Evolutionary conservation across 2,113 vertebrate genomes (phyloP), one percentile per base, ranked within the genome.

Genomic region (Serinus canaria): DNA sequence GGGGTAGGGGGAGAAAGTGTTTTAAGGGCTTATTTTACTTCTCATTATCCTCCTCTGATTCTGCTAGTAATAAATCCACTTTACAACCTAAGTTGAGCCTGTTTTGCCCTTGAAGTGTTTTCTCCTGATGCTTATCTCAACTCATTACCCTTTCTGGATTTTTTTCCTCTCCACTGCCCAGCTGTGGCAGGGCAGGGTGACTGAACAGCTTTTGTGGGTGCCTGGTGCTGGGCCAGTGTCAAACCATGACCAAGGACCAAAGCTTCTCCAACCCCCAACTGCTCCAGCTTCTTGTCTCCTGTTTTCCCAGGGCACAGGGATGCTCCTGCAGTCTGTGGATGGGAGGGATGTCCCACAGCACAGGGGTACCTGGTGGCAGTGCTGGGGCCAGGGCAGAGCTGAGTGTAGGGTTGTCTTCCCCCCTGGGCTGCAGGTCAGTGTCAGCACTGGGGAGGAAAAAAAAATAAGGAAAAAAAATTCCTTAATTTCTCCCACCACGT

Each of bases 301-400:
- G 0, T 56, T 64, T 63, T 90, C 41, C n/a, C 23, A 21, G 60
- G 28, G 74, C 49, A n/a, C 11, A 14, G 55, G 56, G 52, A 35
- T 52, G 60, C 23, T 63, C 11, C 0, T 1, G 2, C 7, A 12
- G 28, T 15, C 30, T 0, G 6, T 53, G 58, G 44, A 14, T 55
- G 27, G 60, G 60, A 62, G 5, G 12, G 62, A 13, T 64, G 58
- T 66, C 55, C 47, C 44, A 2, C 14, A 30, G 56, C 33, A 55
- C 1, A 5, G 4, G 7, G 27, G 20, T 22, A 21, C 13, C 15
- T 21, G 47, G 11, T 12, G 53, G 28, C 35, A 37, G 56, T 12
- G 28, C 24, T 17, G 4, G 37, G 9, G 23, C 28, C 30, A 41
- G 44, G n/a, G 19, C 43, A 55, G 39, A 78, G 9, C 35, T 37